Evolutionary conservation across 2,113 vertebrate species (phyloP), one percentile per base, ranked within the genome.

Genomic region (Henicopernis longicauda): DNA sequence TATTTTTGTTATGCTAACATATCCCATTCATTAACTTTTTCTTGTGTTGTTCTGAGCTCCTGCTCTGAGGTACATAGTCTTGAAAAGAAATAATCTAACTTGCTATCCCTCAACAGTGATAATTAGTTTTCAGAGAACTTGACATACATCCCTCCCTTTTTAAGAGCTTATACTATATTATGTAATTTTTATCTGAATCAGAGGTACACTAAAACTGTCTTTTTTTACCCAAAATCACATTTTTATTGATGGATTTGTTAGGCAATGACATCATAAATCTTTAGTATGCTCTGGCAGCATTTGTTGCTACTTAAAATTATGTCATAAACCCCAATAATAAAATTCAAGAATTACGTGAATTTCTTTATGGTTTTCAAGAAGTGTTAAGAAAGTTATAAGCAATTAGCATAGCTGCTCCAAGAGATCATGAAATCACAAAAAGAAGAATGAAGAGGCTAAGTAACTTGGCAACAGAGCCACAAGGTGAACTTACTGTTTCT

Each of bases 271-370:
- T 38, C 1, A 71, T 47, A 73, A 49, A 62, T n/a, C 8, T 49
- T 25, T 85, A 36, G 20, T 34, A 31, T 40, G 29, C 9, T 85
- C 50, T 38, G 21, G 54, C 11, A 91, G 57, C 42, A 67, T 27
- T 52, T 73, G 15, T 10, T 47, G 31, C 25, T 45, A 89, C 32
- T 66, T 29, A 74, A 42, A 82, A 86, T 63, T 49, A 90, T 27
- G 12, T n/a, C 65, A 61, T 27, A 84, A 85, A 25, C 2, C 2
- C 23, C 45, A 40, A 23, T 14, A 21, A 81, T 14, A 21, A 81
- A 86, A 85, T 36, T 71, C n/a, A 72, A 72, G n/a, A 69, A n/a
- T 17, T 9, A 57, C 0, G 0, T 38, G 0, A 16, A 50, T 82
- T 73, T 87, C 19, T 36, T 81, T 26, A 52, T 6, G 27, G n/a